Base-by-base conservation (phyloP, 2,797 vertebrate species). In the Hoplostethus atlanticus region DNA sequence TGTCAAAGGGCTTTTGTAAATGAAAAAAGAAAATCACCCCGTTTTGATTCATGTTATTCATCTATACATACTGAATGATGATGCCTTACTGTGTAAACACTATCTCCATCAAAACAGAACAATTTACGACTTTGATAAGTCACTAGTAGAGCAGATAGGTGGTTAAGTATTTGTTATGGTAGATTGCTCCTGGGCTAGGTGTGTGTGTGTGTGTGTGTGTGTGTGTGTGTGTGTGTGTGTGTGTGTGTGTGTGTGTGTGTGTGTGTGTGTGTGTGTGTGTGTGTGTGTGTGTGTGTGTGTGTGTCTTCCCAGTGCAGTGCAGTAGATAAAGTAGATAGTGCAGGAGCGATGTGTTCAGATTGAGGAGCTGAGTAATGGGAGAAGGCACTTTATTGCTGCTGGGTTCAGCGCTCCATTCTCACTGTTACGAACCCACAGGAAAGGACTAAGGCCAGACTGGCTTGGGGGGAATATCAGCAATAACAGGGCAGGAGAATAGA, bases 341-440 rank as follows among this genome's bases (percentile, higher is more conserved):
- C 58, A 52, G 58, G 67, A 77, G 59, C 62, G 75, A 79, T 81
- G 67, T 55, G 67, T 79, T 85, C 62, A 80, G 83, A 88, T 30
- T 17, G 72, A 89, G 76, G 53, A 81, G 61, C 50, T 66, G 51
- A 68, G 72, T 87, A 85, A 90, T 86, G 17, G 72, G 57, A 81
- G 68, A 67, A 60, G 80, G 60, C 78, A 73, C 53, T 79, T 84
- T 85, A 83, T 83, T 83, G 72, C 74, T 73, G 64, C 16, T 71
- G 64, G 71, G 54, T 73, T 76, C 52, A 64, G 36, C 73, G 65
- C 47, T 63, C 47, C 48, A 53, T 77, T 81, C 74, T 84, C 57
- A 54, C 62, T 4, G 59, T 59, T 64, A 40, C 44, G 64, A 84
- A 73, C 70, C 74, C 65, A 76, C 36, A 66, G 81, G 66, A 88